Evolutionary conservation across 1,140 invertebrate species (phyloP), one percentile per base, ranked within the genome.

Genomic region (Drosophila sproati): DNA sequence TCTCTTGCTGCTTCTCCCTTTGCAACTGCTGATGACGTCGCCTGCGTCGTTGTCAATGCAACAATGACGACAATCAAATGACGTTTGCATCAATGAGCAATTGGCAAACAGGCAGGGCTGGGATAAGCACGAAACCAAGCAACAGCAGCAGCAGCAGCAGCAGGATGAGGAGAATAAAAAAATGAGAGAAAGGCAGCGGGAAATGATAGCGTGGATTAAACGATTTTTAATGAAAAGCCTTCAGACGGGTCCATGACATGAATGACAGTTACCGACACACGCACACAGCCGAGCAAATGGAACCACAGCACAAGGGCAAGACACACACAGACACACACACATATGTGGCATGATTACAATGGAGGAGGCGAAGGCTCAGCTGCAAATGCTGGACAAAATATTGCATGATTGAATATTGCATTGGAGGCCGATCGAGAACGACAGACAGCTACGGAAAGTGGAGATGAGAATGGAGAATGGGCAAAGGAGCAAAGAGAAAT

Each of bases 191-290:
- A 66, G 52, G 71, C 75, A 76, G 37, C 52, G 61, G 74, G 78
- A 86, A 86, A 83, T 83, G 80, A 88, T 83, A 91, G 80, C 80
- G 76, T 88, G 82, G 87, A 91, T 85, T 91, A 91, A 91, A 91
- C 82, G 88, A 91, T 91, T 91, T 91, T 91, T 91, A 91, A 91
- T 91, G 88, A 91, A 91, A 91, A 91, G 82, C 79, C 82, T 86
- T 83, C 78, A 86, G 79, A 80, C 61, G 79, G 78, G 71, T 68
- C 67, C 73, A 71, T 73, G 70, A 81, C 78, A 67, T 78, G 81
- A 78, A 71, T 63, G 73, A 79, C 63, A 77, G 76, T 31, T 66
- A 28, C 64, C 48, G 69, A 52, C 69, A 70, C 63, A 81, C 69
- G 54, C 67, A 70, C 63, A 59, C 48, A 61, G 20, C 20, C 20